Percentiles rank a stretch among this genome's conserved stretches.
These are phyloP conservation scores for Pipistrellus pipistrellus DNA, from an alignment of 2,797 vertebrate genomes.

Conservation along the genomic window DNA sequence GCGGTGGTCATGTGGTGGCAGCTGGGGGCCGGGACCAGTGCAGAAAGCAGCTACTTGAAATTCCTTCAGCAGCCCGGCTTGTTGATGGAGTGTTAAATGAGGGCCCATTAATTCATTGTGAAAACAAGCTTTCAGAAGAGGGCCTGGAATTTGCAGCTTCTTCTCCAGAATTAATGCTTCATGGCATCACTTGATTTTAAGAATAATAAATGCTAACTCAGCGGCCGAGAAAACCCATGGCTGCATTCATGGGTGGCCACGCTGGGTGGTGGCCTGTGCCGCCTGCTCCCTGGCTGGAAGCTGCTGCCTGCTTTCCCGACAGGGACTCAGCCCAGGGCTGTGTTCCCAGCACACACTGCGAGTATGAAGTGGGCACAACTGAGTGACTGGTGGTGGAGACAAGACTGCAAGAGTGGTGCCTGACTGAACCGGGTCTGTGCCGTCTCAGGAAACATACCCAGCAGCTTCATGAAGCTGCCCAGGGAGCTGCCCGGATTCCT, in stretches of 20 bases:
- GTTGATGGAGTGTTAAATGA: constrained; percentile 84
- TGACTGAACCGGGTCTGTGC: not conserved
- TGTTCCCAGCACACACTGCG: not conserved
- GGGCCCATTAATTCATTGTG: constrained; percentile 85
- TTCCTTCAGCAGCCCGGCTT: constrained; percentile 75
- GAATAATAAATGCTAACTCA: constrained; percentile 79
- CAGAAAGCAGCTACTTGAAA: constrained; percentile 72
- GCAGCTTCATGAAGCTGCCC: not conserved
- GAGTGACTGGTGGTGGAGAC: not conserved
- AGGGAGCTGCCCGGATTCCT: not conserved
- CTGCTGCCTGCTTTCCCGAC: not conserved
- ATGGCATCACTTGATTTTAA: constrained; percentile 80
- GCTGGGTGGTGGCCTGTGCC: constrained; percentile 64
- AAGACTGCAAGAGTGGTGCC: not conserved
- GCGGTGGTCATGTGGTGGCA: not conserved
- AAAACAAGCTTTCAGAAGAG: constrained; percentile 84
- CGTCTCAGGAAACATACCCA: not conserved
- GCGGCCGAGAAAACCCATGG: constrained; percentile 31
- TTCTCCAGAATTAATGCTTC: constrained; percentile 81
- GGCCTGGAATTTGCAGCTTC: constrained; percentile 80
- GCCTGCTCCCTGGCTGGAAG: not conserved
- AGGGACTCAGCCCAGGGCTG: not conserved
- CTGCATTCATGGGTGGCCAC: not conserved
- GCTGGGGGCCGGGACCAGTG: not conserved
- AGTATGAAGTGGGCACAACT: not conserved